Conservation (phyloP, 2,797 vertebrate species). For the Pyrocephalus nanus region DNA sequence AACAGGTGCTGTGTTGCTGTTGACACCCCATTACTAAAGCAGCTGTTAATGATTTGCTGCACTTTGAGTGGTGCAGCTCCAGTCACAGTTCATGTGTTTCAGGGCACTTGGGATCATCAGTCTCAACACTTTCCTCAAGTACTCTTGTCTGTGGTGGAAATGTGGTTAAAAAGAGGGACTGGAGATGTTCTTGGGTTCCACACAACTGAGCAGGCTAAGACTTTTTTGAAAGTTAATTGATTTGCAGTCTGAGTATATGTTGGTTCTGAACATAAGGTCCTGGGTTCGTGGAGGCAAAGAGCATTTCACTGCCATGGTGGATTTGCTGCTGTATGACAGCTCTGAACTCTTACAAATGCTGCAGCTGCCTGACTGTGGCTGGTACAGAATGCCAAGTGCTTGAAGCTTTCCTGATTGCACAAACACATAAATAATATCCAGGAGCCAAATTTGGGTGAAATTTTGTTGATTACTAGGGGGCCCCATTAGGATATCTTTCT, state of each 20-base stretch:
- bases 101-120: fast-evolving
- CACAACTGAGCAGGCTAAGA: not conserved
- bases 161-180: not conserved
- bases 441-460: not conserved
- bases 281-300: not conserved
- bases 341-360: not conserved
- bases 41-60: not conserved
- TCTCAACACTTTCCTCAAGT: not conserved
- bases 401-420: not conserved
- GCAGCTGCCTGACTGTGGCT: not conserved
- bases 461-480: not conserved
- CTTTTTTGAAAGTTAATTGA: not conserved
- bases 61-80: not conserved
- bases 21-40: not conserved
- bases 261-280: not conserved
- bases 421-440: not conserved
- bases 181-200: not conserved
- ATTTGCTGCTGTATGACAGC: not conserved
- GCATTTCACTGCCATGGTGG: not conserved
- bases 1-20: not conserved
- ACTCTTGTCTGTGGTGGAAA: not conserved
- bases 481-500: not conserved
- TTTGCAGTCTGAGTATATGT: not conserved
- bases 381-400: not conserved
- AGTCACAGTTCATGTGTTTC: not conserved